A percentile compares a stretch with the other conserved stretches of the same genome.
These are phyloP conservation scores for Plebejus melissa DNA, from an alignment of 2,888 invertebrate species.

Conservation along the genomic window DNA sequence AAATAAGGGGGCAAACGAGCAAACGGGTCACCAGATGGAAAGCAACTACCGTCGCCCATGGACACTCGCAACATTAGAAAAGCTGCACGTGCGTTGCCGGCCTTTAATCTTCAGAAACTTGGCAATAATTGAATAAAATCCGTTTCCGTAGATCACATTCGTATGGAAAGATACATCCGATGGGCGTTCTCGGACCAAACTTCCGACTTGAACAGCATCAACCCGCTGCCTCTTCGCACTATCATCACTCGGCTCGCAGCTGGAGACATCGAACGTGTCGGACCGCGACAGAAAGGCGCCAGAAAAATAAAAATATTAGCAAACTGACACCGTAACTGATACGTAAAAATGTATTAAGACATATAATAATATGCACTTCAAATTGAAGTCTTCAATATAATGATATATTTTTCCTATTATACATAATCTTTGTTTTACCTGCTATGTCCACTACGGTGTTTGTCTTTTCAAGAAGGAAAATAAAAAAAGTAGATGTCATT, in stretches of 20 bases:
- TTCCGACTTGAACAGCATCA: slow-evolving; percentile 45
- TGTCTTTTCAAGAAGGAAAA: background rate
- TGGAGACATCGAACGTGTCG: slow-evolving; percentile 66
- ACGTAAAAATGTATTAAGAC: background rate
- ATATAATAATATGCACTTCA: background rate
- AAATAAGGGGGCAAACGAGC: too few relatives aligned
- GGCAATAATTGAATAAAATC: background rate
- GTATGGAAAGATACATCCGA: slow-evolving; percentile 70
- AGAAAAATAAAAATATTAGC: slow-evolving; percentile 34
- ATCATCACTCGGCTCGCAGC: slow-evolving; percentile 59
- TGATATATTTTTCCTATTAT: too few relatives aligned
- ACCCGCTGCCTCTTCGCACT: slow-evolving; percentile 54
- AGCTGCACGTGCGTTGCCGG: too few relatives aligned
- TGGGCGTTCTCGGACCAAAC: slow-evolving; percentile 63
- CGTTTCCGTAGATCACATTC: slow-evolving; percentile 59
- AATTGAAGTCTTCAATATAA: background rate
- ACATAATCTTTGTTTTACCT: too few relatives aligned
- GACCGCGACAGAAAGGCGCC: slow-evolving; percentile 50
- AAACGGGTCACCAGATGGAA: too few relatives aligned
- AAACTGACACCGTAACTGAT: background rate
- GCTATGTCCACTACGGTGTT: too few relatives aligned
- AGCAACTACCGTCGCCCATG: too few relatives aligned
- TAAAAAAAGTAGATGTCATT: background rate
- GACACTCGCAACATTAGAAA: too few relatives aligned
- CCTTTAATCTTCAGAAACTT: too few relatives aligned